Conservation (phyloP, 2,888 invertebrate genomes). For the Paralinhomoeus sp. region DNA sequence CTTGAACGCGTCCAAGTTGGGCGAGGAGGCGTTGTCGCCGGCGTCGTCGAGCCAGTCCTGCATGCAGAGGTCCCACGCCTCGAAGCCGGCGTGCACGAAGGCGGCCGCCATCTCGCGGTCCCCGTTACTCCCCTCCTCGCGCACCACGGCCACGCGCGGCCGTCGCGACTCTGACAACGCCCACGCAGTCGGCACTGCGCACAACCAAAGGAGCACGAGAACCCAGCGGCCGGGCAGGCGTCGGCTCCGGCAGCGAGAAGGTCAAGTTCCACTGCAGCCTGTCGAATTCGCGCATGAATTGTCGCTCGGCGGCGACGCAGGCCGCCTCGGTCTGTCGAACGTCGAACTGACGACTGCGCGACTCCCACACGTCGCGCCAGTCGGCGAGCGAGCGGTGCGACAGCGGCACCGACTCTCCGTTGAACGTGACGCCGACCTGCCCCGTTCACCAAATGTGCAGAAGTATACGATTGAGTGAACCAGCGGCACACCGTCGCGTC, state of each 20-base stretch:
- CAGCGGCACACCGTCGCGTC: constrained; percentile 14
- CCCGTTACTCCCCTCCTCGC: constrained; percentile 91
- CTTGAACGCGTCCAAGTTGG: constrained; percentile 49
- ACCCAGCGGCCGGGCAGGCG: too few relatives aligned
- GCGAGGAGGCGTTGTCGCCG: constrained; percentile 38
- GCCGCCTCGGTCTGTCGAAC: constrained; percentile 52
- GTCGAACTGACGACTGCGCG: constrained; percentile 73
- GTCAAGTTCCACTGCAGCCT: not conserved
- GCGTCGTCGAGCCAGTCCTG: constrained; percentile 48
- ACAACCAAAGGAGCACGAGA: not conserved
- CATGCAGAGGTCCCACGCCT: constrained; percentile 54
- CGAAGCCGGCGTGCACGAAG: constrained; percentile 55
- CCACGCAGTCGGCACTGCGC: not conserved
- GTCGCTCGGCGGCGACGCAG: constrained; percentile 55
- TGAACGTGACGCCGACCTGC: constrained; percentile 37
- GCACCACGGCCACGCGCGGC: constrained; percentile 60
- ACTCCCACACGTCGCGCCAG: constrained; percentile 70
- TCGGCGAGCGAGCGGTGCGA: constrained; percentile 42
- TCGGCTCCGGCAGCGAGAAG: not conserved
- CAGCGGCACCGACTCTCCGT: constrained; percentile 29
- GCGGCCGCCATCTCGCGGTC: constrained; percentile 87
- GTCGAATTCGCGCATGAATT: not conserved
- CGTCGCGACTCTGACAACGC: not conserved
- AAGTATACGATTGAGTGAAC: too few relatives aligned
- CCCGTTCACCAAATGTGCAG: too few relatives aligned